Conservation (phyloP, 2,888 invertebrate genomes). For the Mystacides longicornis region DNA sequence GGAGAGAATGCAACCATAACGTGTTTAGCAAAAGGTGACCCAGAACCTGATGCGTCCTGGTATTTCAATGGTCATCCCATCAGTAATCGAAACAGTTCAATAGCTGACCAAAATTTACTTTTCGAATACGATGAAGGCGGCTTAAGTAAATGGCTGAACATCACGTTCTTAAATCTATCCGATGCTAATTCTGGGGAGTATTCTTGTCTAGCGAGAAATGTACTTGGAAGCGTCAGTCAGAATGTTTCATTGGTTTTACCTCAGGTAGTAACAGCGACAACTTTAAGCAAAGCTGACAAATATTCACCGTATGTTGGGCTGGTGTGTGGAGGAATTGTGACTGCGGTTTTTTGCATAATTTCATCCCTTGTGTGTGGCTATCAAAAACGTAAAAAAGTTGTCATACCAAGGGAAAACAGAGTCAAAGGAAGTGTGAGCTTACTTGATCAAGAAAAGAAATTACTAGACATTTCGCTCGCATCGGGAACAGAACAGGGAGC, state of each 20-base stretch:
- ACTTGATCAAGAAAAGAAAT: conserved; percentile 68
- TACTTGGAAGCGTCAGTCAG: conserved; percentile 42
- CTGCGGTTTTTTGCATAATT: conserved; percentile 50
- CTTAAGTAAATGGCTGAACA: conserved; percentile 52
- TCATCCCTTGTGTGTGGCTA: conserved; percentile 47
- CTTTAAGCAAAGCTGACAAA: conserved; percentile 54
- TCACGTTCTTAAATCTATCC: conserved; percentile 49
- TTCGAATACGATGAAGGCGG: conserved; percentile 34
- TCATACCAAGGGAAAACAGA: conserved; percentile 50
- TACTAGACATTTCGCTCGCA: conserved; percentile 63
- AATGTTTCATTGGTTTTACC: conserved; percentile 56
- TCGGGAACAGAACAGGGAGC: conserved; percentile 52
- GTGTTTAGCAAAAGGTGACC: conserved; percentile 76
- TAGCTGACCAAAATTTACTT: conserved; percentile 16
- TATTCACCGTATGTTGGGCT: conserved; percentile 58
- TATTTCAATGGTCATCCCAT: conserved; percentile 58
- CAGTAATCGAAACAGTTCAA: conserved; percentile 32
- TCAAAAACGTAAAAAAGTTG: conserved; percentile 40
- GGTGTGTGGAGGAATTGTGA: conserved; percentile 55
- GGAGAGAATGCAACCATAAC: conserved; percentile 77
- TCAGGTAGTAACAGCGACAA: conserved; percentile 63
- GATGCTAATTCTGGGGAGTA: conserved; percentile 47
- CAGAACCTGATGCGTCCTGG: conserved; percentile 78
- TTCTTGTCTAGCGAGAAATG: conserved; percentile 51
- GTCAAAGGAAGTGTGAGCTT: conserved; percentile 63